Conservation (phyloP, 2,113 vertebrate species). For the Anoplopoma fimbria region DNA sequence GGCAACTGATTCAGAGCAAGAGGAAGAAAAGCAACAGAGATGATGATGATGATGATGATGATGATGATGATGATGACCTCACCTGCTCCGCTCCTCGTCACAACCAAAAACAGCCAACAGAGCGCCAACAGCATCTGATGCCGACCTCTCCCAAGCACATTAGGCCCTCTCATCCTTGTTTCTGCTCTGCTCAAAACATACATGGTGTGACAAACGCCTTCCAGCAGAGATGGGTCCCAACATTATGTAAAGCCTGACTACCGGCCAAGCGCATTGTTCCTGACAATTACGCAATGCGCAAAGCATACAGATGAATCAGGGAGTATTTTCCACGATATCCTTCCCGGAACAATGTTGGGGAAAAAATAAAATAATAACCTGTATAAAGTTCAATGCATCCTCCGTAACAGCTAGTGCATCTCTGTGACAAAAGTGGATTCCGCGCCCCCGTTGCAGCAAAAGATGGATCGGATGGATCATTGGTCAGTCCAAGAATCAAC, state of each 20-base stretch:
- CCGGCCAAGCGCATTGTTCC: conserved; percentile 29
- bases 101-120: conserved; percentile 54
- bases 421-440: neutral
- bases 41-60: neutral
- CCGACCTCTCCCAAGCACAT: conserved; percentile 38
- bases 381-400: conserved; percentile 24
- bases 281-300: conserved; percentile 52
- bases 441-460: neutral
- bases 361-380: neutral
- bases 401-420: neutral
- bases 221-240: neutral
- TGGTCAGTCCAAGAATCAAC: neutral
- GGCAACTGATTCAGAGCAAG: neutral
- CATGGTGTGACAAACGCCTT: conserved; percentile 16
- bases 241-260: conserved; percentile 26
- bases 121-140: conserved; percentile 56
- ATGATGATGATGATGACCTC: conserved; percentile 37
- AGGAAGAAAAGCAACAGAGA: neutral
- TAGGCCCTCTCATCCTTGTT: conserved; percentile 33
- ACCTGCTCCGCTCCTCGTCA: conserved; percentile 73
- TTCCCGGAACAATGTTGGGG: neutral
- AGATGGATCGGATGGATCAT: neutral
- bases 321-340: neutral
- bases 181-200: conserved; percentile 27
- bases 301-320: conserved; percentile 22